Evolutionary conservation across 2,888 invertebrate species (phyloP), one percentile per base, ranked within the genome.

Genomic region (Cremastinae sp.): DNA sequence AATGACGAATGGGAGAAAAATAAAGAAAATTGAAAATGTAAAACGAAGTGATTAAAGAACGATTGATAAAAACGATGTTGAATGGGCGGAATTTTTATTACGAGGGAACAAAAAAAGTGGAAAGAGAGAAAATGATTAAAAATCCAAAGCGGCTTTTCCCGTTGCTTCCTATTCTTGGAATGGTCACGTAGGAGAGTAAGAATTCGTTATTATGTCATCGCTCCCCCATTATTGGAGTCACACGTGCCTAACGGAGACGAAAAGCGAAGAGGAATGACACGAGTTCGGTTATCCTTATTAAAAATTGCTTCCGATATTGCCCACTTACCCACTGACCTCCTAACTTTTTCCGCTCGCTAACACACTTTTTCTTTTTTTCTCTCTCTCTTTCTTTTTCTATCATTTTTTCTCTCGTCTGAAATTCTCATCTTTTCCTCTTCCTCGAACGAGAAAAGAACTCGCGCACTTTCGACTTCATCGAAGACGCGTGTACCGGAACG

Each of bases 261-360:
- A 53, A 35, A 41, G 10, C 43, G 53, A 43, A 49, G 56, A 45
- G 35, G 61, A 47, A n/a, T 47, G 12, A 18, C 41, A 59, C 14
- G 35, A 51, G 49, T 49, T 64, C 41, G 49, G 49, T 7, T 49
- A 37, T 43, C 39, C 18, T 3, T 28, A 1, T 28, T 28, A 5
- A 28, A 28, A 28, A 28, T 5, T n/a, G n/a, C n/a, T 28, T 8
- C 51, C 64, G 37, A 45, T 56, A 41, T 39, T 62, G 64, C 76
- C 78, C 71, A 76, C 70, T 79, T 76, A 77, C 80, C 78, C 74
- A 80, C 76, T 80, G 78, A 80, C 80, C 80, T 61, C 65, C 43
- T 64, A 49, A 39, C 8, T 28, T 28, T 28, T 28, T 28, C 5
- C 28, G 28, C 5, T 28, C 35, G 10, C 0, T 22, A 43, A 43